phyloP scores from a whole-genome alignment of 2,113 vertebrate species.

The Fulica atra region DNA sequence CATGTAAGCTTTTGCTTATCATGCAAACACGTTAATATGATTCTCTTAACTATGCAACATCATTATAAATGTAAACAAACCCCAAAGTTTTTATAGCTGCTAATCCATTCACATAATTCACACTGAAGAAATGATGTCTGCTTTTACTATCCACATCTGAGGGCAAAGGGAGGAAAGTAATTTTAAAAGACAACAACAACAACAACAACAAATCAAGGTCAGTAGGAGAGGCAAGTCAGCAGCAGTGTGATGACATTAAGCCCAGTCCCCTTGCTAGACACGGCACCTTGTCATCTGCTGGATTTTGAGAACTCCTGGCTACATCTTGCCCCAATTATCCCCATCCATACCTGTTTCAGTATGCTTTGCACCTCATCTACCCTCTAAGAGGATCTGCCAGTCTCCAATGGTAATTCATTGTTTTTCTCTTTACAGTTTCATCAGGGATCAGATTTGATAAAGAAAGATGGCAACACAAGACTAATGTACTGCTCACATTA shows the following conservation, averaged over 20 bases:
- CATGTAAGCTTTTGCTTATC: neutral
- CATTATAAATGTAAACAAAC: neutral
- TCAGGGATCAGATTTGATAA: neutral
- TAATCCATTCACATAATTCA: neutral
- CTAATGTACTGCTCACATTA: rapidly evolving
- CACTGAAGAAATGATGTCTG: neutral
- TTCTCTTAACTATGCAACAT: neutral
- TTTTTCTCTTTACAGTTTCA: neutral
- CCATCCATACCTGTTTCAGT: neutral
- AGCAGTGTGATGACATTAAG: neutral
- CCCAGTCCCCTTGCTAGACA: neutral
- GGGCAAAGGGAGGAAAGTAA: neutral
- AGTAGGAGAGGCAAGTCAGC: neutral
- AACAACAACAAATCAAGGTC: neutral
- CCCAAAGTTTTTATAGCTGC: neutral
- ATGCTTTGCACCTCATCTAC: rapidly evolving
- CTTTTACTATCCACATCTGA: neutral
- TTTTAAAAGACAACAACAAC: neutral
- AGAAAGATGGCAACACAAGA: neutral
- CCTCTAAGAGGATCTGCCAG: neutral
- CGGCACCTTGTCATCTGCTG: neutral
- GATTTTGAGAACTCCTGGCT: neutral
- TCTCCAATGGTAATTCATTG: rapidly evolving
- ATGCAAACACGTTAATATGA: neutral
- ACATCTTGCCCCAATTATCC: neutral